Conservation (phyloP, 2,888 invertebrate genomes). For the Nemurella pictetii region DNA sequence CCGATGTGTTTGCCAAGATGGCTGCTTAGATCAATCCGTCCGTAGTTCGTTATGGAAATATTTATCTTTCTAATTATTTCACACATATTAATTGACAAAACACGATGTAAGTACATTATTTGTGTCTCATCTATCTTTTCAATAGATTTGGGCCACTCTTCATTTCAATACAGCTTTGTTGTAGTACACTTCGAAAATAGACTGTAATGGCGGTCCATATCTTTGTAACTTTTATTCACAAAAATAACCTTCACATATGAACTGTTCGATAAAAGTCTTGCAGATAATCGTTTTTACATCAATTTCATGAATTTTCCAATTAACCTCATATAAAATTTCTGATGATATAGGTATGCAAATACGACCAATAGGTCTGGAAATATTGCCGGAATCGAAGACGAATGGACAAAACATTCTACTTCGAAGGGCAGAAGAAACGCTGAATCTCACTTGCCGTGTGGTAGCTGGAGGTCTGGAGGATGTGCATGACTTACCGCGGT, state of each 20-base stretch:
- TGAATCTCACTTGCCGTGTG: slow-evolving; percentile 46
- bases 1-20: neutral
- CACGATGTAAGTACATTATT: slow-evolving; percentile 14
- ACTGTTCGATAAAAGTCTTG: neutral
- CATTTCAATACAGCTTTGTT: neutral
- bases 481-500: slow-evolving; percentile 5
- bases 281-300: neutral
- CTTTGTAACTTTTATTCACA: neutral
- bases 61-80: slow-evolving; percentile 27
- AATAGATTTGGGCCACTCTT: neutral
- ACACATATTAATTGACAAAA: slow-evolving; percentile 15
- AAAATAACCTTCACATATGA: neutral
- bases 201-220: neutral
- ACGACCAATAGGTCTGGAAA: slow-evolving; percentile 42
- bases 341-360: neutral
- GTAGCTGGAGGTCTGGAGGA: neutral
- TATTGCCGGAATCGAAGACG: slow-evolving; percentile 42
- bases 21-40: slow-evolving; percentile 4
- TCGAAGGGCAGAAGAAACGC: slow-evolving; percentile 46
- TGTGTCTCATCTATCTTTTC: neutral
- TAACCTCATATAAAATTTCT: too few species aligned
- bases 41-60: slow-evolving; percentile 19
- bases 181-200: neutral
- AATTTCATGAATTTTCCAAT: too few species aligned
- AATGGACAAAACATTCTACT: slow-evolving; percentile 43